Evolutionary conservation across 2,797 vertebrate species (phyloP).

Genomic region (Scolopax rusticola): DNA sequence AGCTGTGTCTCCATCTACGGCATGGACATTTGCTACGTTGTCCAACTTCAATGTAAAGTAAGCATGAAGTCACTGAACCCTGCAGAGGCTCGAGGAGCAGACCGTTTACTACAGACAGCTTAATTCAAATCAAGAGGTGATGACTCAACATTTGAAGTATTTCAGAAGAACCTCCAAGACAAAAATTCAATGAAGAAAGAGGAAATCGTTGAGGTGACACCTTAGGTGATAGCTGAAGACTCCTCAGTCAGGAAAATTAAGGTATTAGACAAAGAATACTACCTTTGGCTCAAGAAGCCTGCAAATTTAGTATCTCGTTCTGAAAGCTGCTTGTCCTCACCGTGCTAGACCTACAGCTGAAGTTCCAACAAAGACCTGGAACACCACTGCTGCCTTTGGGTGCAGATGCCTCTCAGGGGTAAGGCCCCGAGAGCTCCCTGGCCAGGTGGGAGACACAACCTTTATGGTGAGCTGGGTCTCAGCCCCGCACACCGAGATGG

Average conservation of each 20-base stretch:
- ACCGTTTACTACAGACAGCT: background rate
- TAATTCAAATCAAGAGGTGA: constrained; percentile 7
- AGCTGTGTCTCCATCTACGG: background rate
- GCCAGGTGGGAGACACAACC: background rate
- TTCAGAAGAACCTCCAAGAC: background rate
- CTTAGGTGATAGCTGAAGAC: background rate
- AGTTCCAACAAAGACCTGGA: background rate
- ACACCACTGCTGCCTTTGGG: fast-evolving
- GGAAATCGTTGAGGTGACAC: background rate
- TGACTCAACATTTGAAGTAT: constrained; percentile 37
- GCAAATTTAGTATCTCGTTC: fast-evolving
- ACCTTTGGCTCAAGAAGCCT: background rate
- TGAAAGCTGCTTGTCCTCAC: background rate
- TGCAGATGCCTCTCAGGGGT: fast-evolving
- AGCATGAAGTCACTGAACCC: background rate
- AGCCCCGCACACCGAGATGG: fast-evolving
- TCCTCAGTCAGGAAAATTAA: background rate
- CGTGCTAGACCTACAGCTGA: background rate
- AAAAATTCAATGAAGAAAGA: background rate
- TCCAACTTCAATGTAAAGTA: background rate
- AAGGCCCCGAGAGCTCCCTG: background rate
- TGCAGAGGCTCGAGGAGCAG: background rate
- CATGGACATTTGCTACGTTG: background rate
- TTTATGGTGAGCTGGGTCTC: fast-evolving
- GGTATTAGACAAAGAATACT: background rate